Evolutionary conservation across 2,888 invertebrate genomes (phyloP), one percentile per base, ranked within the genome.

Genomic region (Orchesellides sinensis): DNA sequence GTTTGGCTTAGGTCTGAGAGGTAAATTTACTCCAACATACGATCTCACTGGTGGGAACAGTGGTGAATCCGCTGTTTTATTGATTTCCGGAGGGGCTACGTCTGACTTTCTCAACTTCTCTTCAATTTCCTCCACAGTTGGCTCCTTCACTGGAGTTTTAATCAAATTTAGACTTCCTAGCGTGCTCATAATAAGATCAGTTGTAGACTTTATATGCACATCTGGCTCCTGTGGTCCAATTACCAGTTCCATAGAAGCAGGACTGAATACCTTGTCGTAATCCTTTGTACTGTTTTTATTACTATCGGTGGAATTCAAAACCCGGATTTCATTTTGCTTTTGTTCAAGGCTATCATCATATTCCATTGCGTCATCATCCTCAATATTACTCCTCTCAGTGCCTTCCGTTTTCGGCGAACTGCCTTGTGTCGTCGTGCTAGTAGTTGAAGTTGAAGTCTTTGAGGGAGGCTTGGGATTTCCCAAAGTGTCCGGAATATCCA

Each of bases 21-120:
- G 95, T 84, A 94, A 91, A 78, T 93, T 93, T 4, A 95, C 92
- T 0, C 95, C 95, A 0, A 94, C 93, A 90, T 96, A 95, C 0
- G 95, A 96, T 89, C 95, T 94, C 0, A 93, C 95, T 0, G 96
- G 96, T 77, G 87, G 87, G 54, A 87, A 87, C 8, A 87, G 68
- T 0, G 87, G 86, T 3, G 68, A 40, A 27, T 83, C 84, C 4
- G 49, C 63, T 25, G 69, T 69, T 21, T 32, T 32, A 32, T 69
- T n/a, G 65, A 25, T 23, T 70, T 45, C 29, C 40, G n/a, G 25
- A 17, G 69, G 35, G 14, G 32, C 32, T 17, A 78, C 12, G 25
- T 81, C 75, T 4, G 82, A 69, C 21, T 77, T 59, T 74, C 68
- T 63, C 2, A 79, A 56, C 23, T 83, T 75, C 2, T 81, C 65